A percentile compares a stretch with the other conserved stretches of the same genome.
Evolutionary conservation across 37 sponge, comb jelly and placozoan species (phyloP).

Genomic region (Amphimedon queenslandica): DNA sequence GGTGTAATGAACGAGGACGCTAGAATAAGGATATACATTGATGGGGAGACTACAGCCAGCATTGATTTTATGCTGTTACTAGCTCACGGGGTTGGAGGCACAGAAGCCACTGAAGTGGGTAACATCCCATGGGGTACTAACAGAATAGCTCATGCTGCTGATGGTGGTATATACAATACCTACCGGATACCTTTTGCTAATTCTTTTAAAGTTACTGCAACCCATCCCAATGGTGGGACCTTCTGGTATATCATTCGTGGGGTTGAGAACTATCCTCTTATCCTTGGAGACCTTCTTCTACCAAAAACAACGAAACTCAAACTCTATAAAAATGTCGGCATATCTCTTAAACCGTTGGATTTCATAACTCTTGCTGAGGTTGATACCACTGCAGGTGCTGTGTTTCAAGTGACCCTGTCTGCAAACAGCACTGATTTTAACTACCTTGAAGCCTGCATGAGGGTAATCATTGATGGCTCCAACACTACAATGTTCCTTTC

Average conservation of each 20-base stretch:
- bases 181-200: conserved; percentile 61
- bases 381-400: conserved; percentile 30
- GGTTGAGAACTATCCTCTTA: conserved; percentile 62
- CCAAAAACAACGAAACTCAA: conserved; percentile 50
- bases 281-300: conserved; percentile 59
- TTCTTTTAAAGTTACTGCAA: conserved; percentile 59
- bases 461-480: conserved; percentile 48
- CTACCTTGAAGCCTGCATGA: conserved; percentile 68
- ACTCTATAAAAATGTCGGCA: conserved; percentile 60
- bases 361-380: conserved; percentile 59
- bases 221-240: conserved; percentile 18
- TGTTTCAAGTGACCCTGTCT: conserved; percentile 56
- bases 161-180: conserved; percentile 53
- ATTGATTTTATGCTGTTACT: conserved; percentile 61
- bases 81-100: conserved; percentile 65
- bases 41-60: conserved; percentile 54
- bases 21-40: conserved; percentile 69
- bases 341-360: conserved; percentile 23
- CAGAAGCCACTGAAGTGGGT: conserved; percentile 1
- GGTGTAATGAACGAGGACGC: conserved; percentile 49
- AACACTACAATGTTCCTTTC: conserved; percentile 47
- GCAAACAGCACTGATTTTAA: conserved; percentile 48
- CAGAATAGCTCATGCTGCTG: conserved; percentile 44
- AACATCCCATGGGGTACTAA: conserved; percentile 65
- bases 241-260: conserved; percentile 82